phyloP scores from a whole-genome alignment of 2,113 vertebrate genomes.

The Terrapene triunguis region DNA sequence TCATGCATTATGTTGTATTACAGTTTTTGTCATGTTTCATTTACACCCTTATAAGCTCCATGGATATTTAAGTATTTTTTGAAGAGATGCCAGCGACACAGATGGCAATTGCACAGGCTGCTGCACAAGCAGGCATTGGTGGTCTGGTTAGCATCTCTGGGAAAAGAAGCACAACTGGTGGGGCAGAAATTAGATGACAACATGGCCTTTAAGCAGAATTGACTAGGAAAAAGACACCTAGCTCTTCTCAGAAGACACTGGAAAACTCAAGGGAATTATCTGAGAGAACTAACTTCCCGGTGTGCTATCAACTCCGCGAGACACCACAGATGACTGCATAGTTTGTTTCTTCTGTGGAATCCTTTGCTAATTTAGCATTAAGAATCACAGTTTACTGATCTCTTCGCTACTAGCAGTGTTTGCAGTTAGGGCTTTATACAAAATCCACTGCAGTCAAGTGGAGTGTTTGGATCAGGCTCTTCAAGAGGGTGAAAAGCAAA shows the following conservation, averaged over 20 bases:
- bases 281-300: neutral
- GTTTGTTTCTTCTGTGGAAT: neutral
- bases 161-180: neutral
- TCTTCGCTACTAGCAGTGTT: neutral
- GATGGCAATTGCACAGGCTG: conserved; percentile 54
- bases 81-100: conserved; percentile 47
- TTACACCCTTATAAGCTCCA: conserved; percentile 26
- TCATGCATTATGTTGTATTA: neutral
- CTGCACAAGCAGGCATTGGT: neutral
- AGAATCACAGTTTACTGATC: neutral
- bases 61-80: conserved; percentile 54
- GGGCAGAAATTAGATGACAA: neutral
- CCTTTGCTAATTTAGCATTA: neutral
- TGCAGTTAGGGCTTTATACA: neutral
- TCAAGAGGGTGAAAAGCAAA: neutral
- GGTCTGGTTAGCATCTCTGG: neutral
- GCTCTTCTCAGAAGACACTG: neutral
- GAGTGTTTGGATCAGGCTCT: neutral
- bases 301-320: neutral
- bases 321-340: neutral
- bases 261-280: neutral
- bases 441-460: neutral
- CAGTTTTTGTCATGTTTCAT: conserved; percentile 11
- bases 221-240: neutral
- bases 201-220: neutral